Base-by-base conservation (phyloP, 1,140 invertebrate genomes). In the Euura saliciscinereae region DNA sequence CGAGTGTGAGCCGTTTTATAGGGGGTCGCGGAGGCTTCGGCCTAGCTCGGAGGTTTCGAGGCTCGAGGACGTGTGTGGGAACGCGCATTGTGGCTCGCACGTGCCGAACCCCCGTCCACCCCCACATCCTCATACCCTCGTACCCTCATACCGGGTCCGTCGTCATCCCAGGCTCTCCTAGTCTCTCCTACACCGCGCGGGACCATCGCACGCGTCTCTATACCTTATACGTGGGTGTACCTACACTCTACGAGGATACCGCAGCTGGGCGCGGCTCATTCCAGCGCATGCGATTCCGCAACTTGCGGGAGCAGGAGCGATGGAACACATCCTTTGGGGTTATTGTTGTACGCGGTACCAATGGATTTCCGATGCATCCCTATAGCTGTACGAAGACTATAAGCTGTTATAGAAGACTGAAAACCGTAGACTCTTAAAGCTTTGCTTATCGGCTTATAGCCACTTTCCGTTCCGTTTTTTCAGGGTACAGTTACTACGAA, bases 31-130 rank as follows among this genome's bases (percentile, higher is more conserved):
- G 13, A 64, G 6, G 3, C 10, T 78, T 78, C 77, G 78, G 74
- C 69, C 69, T 72, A 71, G 76, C 74, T 72, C 66, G 67, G 74
- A 71, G 74, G 71, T 73, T 77, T 73, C 68, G 72, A 65, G 51
- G 51, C 51, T 59, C n/a, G 68, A 64, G 66, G 72, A 71, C 71
- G 51, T 66, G 72, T 77, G 84, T 86, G 85, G 84, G 85, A 86
- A 86, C 80, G 82, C 75, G 79, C 83, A 86, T 86, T 86, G 84
- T 86, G 77, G 78, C 80, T 70, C 82, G 78, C 85, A 86, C 83
- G 84, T 86, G 85, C 80, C 80, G 76, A 11, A 46, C 46, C 70
- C 11, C 8, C 10, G 7, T 44, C 70, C 7, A 43, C 13, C 43
- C 4, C n/a, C 2, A 11, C 8, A 13, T 8, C 51, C 43, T 6